phyloP scores from a whole-genome alignment of 2,888 invertebrate genomes.

The Eupithecia pulchellata region DNA sequence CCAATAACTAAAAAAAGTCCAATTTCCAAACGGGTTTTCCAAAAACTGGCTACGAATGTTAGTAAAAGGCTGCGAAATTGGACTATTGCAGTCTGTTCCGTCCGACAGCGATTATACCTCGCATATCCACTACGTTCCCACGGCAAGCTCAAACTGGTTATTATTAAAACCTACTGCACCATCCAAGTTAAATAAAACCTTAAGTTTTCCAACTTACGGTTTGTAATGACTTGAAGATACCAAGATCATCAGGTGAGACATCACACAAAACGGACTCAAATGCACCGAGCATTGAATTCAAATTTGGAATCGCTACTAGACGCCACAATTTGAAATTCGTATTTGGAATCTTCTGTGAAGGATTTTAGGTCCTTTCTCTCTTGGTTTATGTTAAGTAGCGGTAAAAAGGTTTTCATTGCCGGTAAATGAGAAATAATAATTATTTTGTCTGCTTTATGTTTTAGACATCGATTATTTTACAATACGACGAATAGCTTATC shows the following conservation, averaged over 20 bases:
- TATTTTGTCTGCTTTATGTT: constrained; percentile 57
- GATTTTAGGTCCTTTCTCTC: constrained; percentile 81
- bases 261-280: constrained; percentile 65
- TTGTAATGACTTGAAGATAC: constrained; percentile 8
- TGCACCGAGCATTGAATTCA: constrained; percentile 64
- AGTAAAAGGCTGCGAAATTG: constrained; percentile 85
- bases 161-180: constrained; percentile 79
- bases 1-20: constrained; percentile 22
- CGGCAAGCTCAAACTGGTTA: constrained; percentile 83
- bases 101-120: constrained; percentile 83
- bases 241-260: constrained; percentile 57
- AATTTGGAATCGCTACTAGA: constrained; percentile 54
- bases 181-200: constrained; percentile 58
- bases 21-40: constrained; percentile 52
- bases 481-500: not conserved
- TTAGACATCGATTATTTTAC: not conserved
- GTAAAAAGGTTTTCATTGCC: constrained; percentile 72
- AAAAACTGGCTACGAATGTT: constrained; percentile 72
- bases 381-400: constrained; percentile 77
- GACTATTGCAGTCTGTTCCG: constrained; percentile 82
- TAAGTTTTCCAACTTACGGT: constrained; percentile 42
- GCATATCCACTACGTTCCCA: constrained; percentile 85
- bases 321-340: constrained; percentile 82
- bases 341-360: constrained; percentile 80
- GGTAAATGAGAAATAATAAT: constrained; percentile 75